A percentile compares a stretch with the other conserved stretches of the same genome.
phyloP scores from a whole-genome alignment of 2,888 invertebrate genomes.

The Apodemia mormo region DNA sequence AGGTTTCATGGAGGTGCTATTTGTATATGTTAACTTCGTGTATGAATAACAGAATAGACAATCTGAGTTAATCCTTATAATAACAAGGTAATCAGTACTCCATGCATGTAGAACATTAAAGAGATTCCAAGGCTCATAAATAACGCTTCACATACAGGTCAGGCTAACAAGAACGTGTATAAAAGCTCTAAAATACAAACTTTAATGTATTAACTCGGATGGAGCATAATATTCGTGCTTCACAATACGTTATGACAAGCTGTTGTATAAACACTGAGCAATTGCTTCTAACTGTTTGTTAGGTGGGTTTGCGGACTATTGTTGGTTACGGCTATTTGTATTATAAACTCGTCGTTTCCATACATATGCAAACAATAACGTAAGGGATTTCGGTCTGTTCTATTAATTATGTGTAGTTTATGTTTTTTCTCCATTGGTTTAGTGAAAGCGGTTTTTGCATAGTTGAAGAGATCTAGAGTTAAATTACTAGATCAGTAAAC shows the following conservation, averaged over 20 bases:
- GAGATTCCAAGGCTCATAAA: background rate
- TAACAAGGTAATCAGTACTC: too few relatives aligned
- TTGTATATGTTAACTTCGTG: too few relatives aligned
- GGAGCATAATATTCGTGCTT: background rate
- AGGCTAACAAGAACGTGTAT: background rate
- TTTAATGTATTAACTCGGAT: constrained; percentile 3
- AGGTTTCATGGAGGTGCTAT: too few relatives aligned
- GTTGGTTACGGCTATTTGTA: constrained; percentile 7
- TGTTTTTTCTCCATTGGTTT: too few relatives aligned
- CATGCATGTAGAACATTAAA: background rate
- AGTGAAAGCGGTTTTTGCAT: too few relatives aligned
- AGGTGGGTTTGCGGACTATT: constrained; percentile 5
- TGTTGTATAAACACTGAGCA: constrained; percentile 12
- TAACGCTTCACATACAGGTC: background rate
- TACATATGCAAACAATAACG: background rate
- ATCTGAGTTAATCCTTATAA: too few relatives aligned
- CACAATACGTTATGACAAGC: constrained; percentile 11
- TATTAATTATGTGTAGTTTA: background rate
- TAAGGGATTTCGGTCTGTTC: background rate
- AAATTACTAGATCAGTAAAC: too few relatives aligned
- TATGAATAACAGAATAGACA: too few relatives aligned
- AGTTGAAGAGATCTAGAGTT: too few relatives aligned
- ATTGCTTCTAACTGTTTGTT: constrained; percentile 15
- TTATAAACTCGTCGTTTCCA: background rate
- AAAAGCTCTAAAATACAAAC: background rate